phyloP scores from a whole-genome alignment of 2,113 vertebrate species.

The Amblyornis subalaris region DNA sequence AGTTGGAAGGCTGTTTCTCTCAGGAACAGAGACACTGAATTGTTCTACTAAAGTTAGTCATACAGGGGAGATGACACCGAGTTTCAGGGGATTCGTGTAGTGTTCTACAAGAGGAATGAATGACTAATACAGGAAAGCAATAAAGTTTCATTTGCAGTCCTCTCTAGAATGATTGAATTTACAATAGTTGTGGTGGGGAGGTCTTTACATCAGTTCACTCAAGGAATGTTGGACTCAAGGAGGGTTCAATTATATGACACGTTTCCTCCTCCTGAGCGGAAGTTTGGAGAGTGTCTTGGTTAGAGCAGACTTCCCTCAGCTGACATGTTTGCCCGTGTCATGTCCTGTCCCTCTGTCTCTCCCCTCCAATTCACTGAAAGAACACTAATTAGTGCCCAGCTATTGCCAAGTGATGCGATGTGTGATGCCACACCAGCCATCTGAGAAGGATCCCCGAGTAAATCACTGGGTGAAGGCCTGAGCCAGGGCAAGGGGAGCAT shows the following conservation, averaged over 20 bases:
- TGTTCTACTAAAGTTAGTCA: not conserved
- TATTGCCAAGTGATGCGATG: not conserved
- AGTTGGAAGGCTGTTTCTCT: not conserved
- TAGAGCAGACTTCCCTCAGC: not conserved
- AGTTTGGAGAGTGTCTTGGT: not conserved
- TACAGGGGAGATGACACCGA: not conserved
- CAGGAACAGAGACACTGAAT: not conserved
- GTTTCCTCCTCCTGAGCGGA: not conserved
- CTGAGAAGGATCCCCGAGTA: not conserved
- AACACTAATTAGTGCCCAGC: not conserved
- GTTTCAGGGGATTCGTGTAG: not conserved
- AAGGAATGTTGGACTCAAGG: not conserved
- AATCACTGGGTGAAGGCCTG: not conserved
- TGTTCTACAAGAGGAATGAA: not conserved
- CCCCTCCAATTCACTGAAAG: not conserved
- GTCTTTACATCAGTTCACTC: not conserved
- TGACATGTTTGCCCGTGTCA: fast-evolving
- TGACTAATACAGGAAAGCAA: not conserved
- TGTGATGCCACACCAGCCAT: not conserved
- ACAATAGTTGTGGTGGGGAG: not conserved
- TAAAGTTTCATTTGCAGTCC: not conserved
- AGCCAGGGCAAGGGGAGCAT: not conserved
- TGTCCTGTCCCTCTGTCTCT: fast-evolving
- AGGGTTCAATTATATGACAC: not conserved
- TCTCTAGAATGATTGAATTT: not conserved